A percentile compares a stretch with the other conserved stretches of the same genome.
Evolutionary conservation across 2,888 invertebrate species (phyloP).

Genomic region (Nymphalis c-album): DNA sequence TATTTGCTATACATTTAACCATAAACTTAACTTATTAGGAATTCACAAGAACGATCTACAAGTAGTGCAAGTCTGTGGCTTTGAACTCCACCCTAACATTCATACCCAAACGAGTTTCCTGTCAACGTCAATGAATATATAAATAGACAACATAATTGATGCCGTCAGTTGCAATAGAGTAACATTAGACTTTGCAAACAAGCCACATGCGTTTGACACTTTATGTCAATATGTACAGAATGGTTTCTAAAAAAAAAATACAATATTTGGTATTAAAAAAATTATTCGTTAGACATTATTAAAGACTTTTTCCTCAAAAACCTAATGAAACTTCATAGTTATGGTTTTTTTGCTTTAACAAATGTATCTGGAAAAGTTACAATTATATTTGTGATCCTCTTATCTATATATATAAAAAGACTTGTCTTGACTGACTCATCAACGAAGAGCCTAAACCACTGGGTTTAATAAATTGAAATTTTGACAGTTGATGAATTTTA

Average conservation of each 20-base stretch:
- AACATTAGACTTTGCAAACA: slow-evolving; percentile 22
- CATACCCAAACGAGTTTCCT: slow-evolving; percentile 46
- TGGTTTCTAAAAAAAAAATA: neutral
- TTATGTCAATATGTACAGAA: neutral
- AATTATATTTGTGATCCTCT: no score
- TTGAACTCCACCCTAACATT: slow-evolving; percentile 21
- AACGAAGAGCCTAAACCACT: no score
- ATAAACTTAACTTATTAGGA: neutral
- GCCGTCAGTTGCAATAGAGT: slow-evolving; percentile 21
- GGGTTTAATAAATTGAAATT: no score
- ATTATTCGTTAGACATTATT: neutral
- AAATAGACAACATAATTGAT: slow-evolving; percentile 37
- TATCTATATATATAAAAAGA: no score
- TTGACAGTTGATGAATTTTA: no score
- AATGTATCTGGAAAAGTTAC: no score
- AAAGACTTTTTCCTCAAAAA: neutral
- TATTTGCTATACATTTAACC: no score
- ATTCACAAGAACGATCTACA: neutral
- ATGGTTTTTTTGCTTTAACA: no score
- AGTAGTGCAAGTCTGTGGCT: slow-evolving; percentile 8
- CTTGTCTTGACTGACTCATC: no score
- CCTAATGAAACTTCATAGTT: no score
- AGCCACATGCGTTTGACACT: slow-evolving; percentile 25
- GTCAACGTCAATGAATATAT: slow-evolving; percentile 42
- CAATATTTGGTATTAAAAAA: neutral